Evolutionary conservation across 2,113 vertebrate species (phyloP).

Genomic region (Ictalurus punctatus): DNA sequence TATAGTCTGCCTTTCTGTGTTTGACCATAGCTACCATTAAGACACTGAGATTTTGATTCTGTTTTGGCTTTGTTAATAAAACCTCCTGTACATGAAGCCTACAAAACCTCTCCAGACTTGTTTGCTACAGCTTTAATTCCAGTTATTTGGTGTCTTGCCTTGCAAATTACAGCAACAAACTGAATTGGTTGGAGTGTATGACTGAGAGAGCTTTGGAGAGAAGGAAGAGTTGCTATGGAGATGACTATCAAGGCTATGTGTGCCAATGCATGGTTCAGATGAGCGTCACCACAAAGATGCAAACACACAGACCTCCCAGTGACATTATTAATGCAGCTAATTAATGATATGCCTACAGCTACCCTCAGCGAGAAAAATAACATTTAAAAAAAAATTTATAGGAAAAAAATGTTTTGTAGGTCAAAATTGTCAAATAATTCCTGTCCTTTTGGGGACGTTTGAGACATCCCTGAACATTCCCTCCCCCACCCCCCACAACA

Average conservation of each 20-base stretch:
- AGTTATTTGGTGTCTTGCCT: constrained; percentile 58
- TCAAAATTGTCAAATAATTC: not conserved
- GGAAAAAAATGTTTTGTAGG: not conserved
- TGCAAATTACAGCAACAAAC: constrained; percentile 48
- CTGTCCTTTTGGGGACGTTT: not conserved
- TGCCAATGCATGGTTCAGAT: constrained; percentile 52
- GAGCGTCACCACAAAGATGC: not conserved
- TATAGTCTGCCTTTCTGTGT: not conserved
- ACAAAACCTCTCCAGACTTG: not conserved
- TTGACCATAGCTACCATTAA: not conserved
- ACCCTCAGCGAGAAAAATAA: not conserved
- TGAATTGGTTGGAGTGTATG: constrained; percentile 62
- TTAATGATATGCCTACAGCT: not conserved
- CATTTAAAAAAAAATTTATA: not conserved
- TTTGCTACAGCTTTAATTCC: constrained; percentile 56
- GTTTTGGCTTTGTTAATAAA: not conserved
- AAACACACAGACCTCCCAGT: constrained; percentile 18
- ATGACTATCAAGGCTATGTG: constrained; percentile 60
- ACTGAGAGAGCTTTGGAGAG: constrained; percentile 47
- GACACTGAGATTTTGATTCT: not conserved
- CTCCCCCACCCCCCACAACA: not conserved
- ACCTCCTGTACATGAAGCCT: not conserved
- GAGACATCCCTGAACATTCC: no score
- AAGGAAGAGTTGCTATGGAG: constrained; percentile 69
- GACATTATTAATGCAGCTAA: not conserved